Evolutionary conservation across 1,140 invertebrate species (phyloP), one percentile per base, ranked within the genome.

Genomic region (Batillaria attramentaria): DNA sequence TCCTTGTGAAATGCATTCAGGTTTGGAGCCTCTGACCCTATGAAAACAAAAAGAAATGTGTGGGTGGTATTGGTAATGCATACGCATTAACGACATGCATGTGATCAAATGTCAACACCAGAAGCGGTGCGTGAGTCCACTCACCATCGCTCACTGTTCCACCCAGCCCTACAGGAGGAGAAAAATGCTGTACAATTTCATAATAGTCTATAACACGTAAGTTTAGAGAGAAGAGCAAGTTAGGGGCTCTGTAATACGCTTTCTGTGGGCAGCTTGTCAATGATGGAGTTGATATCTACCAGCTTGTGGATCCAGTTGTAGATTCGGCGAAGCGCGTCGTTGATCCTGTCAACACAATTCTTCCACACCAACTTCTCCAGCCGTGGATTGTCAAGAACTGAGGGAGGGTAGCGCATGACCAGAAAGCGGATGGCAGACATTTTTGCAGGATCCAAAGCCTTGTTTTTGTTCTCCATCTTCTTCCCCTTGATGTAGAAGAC

Each of bases 381-480:
- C 33, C 78, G 62, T 0, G 78, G 78, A 43, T 82, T 82, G 70
- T 81, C 80, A 39, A 81, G 57, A 37, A 81, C 80, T 28, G 77
- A 79, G 41, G 80, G 80, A 43, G 80, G 80, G 39, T 81, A 81
- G 24, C 78, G 78, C 80, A 81, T 81, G 18, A 81, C 80, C 54
- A 81, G 57, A 42, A 79, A 81, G 41, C 78, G 80, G 62, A 81
- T 81, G 35, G 80, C 80, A 3, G 80, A 78, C 81, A 79, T 82
- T 46, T 82, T 79, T 31, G 81, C 78, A 2, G 81, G 78, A 41
- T 82, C 78, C 69, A 79, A 57, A 1, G 78, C 78, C 60, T 82
- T 82, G 68, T 82, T 76, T 60, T 84, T 84, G 66, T 82, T 82
- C 50, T 88, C 86, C 69, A 82, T 83, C 78, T 88, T 86, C 70